A percentile compares a stretch with the other conserved stretches of the same genome.
phyloP scores from a whole-genome alignment of 2,797 vertebrate genomes.

The Pipistrellus pipistrellus region DNA sequence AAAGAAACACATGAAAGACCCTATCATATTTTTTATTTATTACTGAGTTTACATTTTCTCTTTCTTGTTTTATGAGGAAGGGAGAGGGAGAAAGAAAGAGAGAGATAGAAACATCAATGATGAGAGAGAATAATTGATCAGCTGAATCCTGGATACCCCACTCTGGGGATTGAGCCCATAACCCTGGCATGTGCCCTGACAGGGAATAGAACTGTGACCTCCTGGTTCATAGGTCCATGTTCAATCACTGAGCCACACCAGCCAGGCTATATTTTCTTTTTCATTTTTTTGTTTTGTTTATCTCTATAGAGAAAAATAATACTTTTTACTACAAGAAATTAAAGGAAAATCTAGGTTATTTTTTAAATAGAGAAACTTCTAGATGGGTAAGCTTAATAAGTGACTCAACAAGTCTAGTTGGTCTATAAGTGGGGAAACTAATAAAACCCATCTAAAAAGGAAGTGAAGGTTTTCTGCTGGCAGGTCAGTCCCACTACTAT shows the following conservation, averaged over 20 bases:
- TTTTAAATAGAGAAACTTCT: conserved; percentile 22
- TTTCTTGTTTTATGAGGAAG: too few species aligned
- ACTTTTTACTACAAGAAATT: background rate
- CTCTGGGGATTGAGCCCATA: too few species aligned
- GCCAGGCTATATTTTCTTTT: background rate
- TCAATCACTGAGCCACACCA: too few species aligned
- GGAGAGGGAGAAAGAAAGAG: too few species aligned
- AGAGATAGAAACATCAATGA: too few species aligned
- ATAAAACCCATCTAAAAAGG: background rate
- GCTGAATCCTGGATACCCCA: too few species aligned
- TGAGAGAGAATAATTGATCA: too few species aligned
- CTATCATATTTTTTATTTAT: background rate
- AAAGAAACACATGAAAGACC: background rate
- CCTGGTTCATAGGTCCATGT: too few species aligned
- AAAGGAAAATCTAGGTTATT: conserved; percentile 41
- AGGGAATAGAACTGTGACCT: too few species aligned
- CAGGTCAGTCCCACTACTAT: background rate
- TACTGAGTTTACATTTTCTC: conserved; percentile 9
- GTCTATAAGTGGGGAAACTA: background rate
- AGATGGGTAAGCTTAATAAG: background rate
- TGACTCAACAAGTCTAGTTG: background rate
- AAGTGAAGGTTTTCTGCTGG: background rate
- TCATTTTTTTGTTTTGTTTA: background rate
- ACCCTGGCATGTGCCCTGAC: too few species aligned
- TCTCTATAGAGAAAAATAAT: conserved; percentile 4